A percentile compares a stretch with the other conserved stretches of the same genome.
phyloP scores from a whole-genome alignment of 2,113 vertebrate species.

The Orycteropus afer region DNA sequence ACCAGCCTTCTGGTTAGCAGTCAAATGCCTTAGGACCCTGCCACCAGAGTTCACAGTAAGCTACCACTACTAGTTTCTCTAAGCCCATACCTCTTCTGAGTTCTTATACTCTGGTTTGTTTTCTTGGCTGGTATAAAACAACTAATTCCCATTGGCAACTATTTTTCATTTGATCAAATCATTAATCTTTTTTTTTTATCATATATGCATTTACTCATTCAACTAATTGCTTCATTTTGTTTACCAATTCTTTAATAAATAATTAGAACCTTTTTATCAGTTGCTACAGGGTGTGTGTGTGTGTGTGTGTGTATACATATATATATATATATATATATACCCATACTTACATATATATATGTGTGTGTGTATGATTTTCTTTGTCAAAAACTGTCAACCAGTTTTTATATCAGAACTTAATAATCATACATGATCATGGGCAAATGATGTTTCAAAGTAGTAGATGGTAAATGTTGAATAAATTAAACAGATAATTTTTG shows the following conservation, averaged over 20 bases:
- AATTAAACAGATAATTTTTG: neutral
- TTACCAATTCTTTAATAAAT: neutral
- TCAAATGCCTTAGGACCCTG: too few relatives aligned
- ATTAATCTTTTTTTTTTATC: neutral
- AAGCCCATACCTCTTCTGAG: neutral
- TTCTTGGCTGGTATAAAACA: neutral
- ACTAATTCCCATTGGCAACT: neutral
- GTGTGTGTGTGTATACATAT: too few relatives aligned
- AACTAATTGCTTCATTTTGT: neutral
- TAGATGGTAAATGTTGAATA: neutral
- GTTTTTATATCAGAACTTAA: neutral
- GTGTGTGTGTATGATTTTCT: neutral
- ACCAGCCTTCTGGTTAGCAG: too few relatives aligned
- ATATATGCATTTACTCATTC: neutral
- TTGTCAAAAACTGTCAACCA: neutral
- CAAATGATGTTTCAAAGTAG: neutral
- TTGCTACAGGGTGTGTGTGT: too few relatives aligned
- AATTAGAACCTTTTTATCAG: neutral
- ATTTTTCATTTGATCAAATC: neutral
- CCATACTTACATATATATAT: too few relatives aligned
- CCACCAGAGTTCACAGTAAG: constrained; percentile 32
- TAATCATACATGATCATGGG: neutral
- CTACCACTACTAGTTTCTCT: neutral
- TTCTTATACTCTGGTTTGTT: neutral
- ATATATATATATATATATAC: too few relatives aligned